A percentile compares a stretch with the other conserved stretches of the same genome.
phyloP scores from a whole-genome alignment of 2,888 invertebrate species.

The Gasteruption jaculator region DNA sequence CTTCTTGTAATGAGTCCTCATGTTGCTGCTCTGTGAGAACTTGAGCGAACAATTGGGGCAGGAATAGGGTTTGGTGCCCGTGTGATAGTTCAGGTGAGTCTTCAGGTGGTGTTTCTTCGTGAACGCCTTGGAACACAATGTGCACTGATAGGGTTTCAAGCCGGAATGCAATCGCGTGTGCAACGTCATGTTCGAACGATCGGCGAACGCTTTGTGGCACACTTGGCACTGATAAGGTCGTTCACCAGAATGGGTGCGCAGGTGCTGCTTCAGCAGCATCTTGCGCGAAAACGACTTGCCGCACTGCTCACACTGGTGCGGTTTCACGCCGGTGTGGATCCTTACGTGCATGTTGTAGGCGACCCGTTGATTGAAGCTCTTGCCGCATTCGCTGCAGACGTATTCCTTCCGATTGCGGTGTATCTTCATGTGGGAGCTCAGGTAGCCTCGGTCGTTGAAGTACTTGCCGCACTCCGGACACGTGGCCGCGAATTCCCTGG shows the following conservation, averaged over 20 bases:
- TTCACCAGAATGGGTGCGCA: slow-evolving; percentile 78
- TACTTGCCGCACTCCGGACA: slow-evolving; percentile 76
- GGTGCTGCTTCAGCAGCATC: slow-evolving; percentile 79
- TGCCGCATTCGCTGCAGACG: slow-evolving; percentile 75
- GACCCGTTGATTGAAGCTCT: slow-evolving; percentile 80
- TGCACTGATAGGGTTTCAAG: slow-evolving; percentile 68
- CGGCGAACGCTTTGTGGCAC: slow-evolving; percentile 79
- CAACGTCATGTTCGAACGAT: slow-evolving; percentile 79
- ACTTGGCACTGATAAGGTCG: slow-evolving; percentile 76
- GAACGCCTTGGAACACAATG: slow-evolving; percentile 71
- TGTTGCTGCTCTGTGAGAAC: slow-evolving; percentile 82
- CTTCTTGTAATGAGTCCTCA: slow-evolving; percentile 81
- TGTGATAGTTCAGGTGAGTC: slow-evolving; percentile 81
- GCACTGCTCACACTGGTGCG: slow-evolving; percentile 72
- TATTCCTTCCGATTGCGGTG: slow-evolving; percentile 79
- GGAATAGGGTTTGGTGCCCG: slow-evolving; percentile 77
- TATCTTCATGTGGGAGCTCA: slow-evolving; percentile 83
- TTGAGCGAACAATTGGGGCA: slow-evolving; percentile 69
- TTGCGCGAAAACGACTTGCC: slow-evolving; percentile 80
- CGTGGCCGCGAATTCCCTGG: slow-evolving; percentile 74
- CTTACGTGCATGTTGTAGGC: slow-evolving; percentile 85
- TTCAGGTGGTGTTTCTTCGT: slow-evolving; percentile 83
- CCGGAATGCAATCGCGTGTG: slow-evolving; percentile 78
- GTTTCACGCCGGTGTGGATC: slow-evolving; percentile 78
- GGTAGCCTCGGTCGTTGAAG: slow-evolving; percentile 79